phyloP scores from a whole-genome alignment of 2,113 vertebrate genomes.

The Sylvietta virens region DNA sequence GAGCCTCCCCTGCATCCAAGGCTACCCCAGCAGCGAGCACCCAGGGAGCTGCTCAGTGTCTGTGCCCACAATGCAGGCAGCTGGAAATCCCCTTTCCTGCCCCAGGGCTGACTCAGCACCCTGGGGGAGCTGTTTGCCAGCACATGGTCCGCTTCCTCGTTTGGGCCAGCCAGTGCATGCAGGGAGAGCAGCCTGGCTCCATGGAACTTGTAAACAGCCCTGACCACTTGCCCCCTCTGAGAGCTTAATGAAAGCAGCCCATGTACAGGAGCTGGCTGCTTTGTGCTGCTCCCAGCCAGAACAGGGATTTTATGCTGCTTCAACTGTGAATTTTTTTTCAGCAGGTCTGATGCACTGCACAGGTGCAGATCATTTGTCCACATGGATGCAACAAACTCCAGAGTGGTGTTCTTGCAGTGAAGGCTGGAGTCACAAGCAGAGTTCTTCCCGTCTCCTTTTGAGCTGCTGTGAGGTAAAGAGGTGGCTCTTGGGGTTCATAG shows the following conservation, averaged over 20 bases:
- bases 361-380: neutral
- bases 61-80: fast-evolving
- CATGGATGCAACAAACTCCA: neutral
- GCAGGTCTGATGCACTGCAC: neutral
- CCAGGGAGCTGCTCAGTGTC: neutral
- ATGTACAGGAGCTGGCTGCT: neutral
- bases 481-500: neutral
- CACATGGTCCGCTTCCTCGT: neutral
- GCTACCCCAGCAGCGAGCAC: neutral
- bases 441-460: neutral
- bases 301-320: neutral
- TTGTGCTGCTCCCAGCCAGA: neutral
- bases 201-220: neutral
- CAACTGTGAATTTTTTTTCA: neutral
- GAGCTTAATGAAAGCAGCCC: neutral
- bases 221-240: fast-evolving
- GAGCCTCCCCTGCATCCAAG: neutral
- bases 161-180: fast-evolving
- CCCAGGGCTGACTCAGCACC: neutral
- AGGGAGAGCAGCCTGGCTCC: neutral
- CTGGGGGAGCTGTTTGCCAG: fast-evolving
- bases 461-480: neutral
- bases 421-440: neutral
- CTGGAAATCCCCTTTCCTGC: neutral
- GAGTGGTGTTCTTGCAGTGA: neutral